These are phyloP conservation scores for Poecilia wingei DNA, from an alignment of 2,797 vertebrate species.

Conservation along the genomic window DNA sequence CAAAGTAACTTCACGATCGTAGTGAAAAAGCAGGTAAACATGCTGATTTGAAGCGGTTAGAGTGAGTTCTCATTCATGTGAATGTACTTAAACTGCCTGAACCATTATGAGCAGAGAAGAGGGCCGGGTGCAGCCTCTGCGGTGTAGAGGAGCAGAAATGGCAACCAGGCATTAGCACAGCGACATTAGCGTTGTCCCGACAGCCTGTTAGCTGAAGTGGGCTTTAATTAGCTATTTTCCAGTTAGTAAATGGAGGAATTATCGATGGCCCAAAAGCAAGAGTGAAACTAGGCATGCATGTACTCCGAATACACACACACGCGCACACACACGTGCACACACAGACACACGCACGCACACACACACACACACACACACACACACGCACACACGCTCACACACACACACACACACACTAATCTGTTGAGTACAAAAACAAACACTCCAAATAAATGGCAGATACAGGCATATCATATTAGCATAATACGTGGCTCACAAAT, in stretches of 20 bases:
- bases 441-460: conserved; percentile 62
- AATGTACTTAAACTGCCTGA: conserved; percentile 73
- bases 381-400: conserved; percentile 19
- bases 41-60: conserved; percentile 6
- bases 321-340: conserved; percentile 8
- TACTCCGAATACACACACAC: conserved; percentile 26
- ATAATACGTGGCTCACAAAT: conserved; percentile 65
- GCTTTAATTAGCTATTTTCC: conserved; percentile 99
- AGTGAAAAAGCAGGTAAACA: conserved; percentile 9
- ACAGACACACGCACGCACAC: conserved; percentile 12
- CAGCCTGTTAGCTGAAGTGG: conserved; percentile 99
- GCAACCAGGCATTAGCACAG: conserved; percentile 85
- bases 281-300: conserved; percentile 85
- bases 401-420: conserved; percentile 25
- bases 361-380: conserved; percentile 15
- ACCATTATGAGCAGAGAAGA: conserved; percentile 78
- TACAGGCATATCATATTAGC: conserved; percentile 66
- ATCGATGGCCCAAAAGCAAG: conserved; percentile 93
- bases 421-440: conserved; percentile 62
- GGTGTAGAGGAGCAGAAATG: conserved; percentile 88
- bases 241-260: conserved; percentile 97
- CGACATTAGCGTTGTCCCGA: conserved; percentile 94
- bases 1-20: conserved; percentile 1
- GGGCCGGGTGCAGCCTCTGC: conserved; percentile 83
- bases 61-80: conserved; percentile 27